Evolutionary conservation across 1,140 invertebrate species (phyloP), one percentile per base, ranked within the genome.

Genomic region (Drosophila serrata): DNA sequence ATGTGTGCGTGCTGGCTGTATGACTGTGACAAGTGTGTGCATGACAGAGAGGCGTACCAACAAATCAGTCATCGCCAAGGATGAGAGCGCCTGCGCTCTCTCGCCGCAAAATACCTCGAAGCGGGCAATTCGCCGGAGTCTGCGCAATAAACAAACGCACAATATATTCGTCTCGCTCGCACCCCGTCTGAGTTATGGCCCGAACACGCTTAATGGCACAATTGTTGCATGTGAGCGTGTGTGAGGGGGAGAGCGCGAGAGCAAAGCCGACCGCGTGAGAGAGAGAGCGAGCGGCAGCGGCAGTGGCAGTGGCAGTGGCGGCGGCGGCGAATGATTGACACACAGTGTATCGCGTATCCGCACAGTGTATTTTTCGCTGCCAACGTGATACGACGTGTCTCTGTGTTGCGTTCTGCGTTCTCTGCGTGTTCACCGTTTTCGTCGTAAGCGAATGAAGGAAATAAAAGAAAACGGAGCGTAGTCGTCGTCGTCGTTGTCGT

Each of bases 311-410:
- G 17, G 19, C 19, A 12, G 12, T 19, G 56, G 51, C 74, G 64
- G 12, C 42, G 56, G 45, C 74, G 64, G 85, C 77, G 72, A 69
- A 79, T 92, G 91, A 92, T 91, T 92, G 91, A 92, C 91, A 92
- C 24, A 13, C 22, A 58, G 22, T 58, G 56, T 61, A 35, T 63
- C 73, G 37, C 42, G 56, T 61, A 35, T 63, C 69, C 73, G 60
- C 60, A 64, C 81, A 90, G 90, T 93, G 90, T 92, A 90, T 91
- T 91, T 92, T 93, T 92, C 90, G 81, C 90, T 90, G 85, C 92
- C 92, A 92, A 93, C 70, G 90, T 91, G 84, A 87, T 92, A 91
- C 90, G 88, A 92, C 92, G 92, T 92, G 91, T 87, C 46, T 69
- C 62, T 64, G 65, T 55, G 65, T 68, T 67, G 58, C 63, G 64